Percentiles rank a stretch among this genome's conserved stretches.
phyloP scores from a whole-genome alignment of 2,113 vertebrate species.

The Indicator indicator region DNA sequence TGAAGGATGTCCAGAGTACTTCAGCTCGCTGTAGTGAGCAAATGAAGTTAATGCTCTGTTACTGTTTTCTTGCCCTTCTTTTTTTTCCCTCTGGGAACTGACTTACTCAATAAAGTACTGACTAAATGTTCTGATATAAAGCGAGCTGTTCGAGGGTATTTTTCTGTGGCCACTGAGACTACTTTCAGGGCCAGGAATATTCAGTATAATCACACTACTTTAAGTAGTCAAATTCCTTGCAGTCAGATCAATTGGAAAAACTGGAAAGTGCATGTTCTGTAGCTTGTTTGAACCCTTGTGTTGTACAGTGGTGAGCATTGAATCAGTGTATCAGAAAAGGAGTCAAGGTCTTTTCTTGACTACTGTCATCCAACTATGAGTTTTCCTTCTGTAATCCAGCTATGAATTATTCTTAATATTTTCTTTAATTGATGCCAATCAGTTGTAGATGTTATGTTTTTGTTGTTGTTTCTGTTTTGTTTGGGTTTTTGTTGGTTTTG shows the following conservation, averaged over 20 bases:
- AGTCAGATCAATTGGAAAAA: background rate
- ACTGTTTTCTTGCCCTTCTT: background rate
- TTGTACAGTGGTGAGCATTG: background rate
- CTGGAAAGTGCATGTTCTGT: accelerated
- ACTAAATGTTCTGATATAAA: background rate
- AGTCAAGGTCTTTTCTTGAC: background rate
- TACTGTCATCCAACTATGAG: background rate
- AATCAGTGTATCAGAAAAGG: background rate
- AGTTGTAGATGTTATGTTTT: background rate
- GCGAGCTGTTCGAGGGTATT: background rate
- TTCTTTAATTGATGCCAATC: background rate
- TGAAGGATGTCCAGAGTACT: background rate
- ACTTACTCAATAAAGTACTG: background rate
- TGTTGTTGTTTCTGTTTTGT: background rate
- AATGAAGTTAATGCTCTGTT: background rate
- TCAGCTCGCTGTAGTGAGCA: background rate
- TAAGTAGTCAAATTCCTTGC: background rate
- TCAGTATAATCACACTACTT: background rate
- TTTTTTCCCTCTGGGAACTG: background rate
- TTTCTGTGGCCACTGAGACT: background rate
- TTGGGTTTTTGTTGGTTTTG: background rate
- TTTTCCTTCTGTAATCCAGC: background rate
- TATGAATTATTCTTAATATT: background rate
- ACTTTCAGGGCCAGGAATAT: background rate
- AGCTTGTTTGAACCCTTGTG: background rate